Evolutionary conservation across 2,888 invertebrate species (phyloP), one percentile per base, ranked within the genome.

Genomic region (Drosophila siamana): DNA sequence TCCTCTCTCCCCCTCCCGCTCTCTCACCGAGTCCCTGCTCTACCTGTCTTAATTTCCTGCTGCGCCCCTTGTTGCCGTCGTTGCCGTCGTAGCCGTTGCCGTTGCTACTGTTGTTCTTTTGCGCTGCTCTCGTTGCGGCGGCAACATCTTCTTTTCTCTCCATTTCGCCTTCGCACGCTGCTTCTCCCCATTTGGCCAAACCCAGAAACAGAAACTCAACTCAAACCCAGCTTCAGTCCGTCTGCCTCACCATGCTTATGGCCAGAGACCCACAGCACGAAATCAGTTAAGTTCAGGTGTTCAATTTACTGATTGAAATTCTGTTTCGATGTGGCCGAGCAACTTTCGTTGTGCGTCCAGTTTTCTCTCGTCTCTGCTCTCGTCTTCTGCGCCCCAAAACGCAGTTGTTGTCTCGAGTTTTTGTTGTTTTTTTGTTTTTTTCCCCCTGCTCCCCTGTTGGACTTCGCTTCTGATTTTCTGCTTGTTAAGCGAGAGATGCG

Each of bases 221-320:
- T 11, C n/a, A 52, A 36, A 22, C 48, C 50, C 56, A 40, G 47
- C 26, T 19, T 26, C 26, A 6, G 26, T 2, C 26, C 19, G 19
- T 19, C 1, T 3, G 2, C 19, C 1, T 19, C 2, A 3, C 47
- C 38, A 57, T 38, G n/a, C 40, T 36, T 38, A 48, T 16, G n/a
- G 30, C 15, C 28, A 28, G 2, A 52, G 46, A 69, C 63, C 57
- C 70, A 69, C 72, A 74, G 74, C 87, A 82, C 82, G 73, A 86
- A 88, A 86, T 89, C 86, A 80, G 81, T 88, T 84, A 81, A 75
- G 81, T 84, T 89, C 88, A 89, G 89, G 89, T 89, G 88, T 89
- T 86, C 89, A 79, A 87, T 87, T 84, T 79, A 75, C 86, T 84
- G 87, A 89, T 87, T 89, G 88, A 88, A 88, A 88, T 80, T 87